Conservation (phyloP, 2,888 invertebrate species). For the Lasioglossum lativentre region DNA sequence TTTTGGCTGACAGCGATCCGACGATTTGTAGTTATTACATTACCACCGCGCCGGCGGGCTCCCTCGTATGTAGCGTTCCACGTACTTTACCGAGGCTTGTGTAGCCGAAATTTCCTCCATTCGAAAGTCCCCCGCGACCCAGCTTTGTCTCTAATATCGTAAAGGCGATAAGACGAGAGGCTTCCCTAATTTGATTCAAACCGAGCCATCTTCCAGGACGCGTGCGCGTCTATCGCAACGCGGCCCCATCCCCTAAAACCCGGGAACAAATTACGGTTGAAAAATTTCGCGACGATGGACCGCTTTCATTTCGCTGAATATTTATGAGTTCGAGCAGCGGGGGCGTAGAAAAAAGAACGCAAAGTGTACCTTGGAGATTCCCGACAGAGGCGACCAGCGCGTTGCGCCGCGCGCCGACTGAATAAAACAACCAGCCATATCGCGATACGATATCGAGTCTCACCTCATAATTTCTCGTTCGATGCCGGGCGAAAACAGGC, state of each 20-base stretch:
- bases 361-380: constrained; percentile 46
- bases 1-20: background rate
- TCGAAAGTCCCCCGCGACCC: background rate
- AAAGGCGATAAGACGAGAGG: constrained; percentile 23
- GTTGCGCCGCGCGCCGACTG: constrained; percentile 42
- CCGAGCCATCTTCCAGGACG: background rate
- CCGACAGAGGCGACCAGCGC: constrained; percentile 30
- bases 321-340: constrained; percentile 46
- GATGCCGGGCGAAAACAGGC: background rate
- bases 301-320: constrained; percentile 52
- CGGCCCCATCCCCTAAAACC: background rate
- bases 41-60: background rate
- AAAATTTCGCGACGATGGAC: constrained; percentile 29
- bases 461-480: constrained; percentile 53
- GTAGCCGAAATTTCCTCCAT: constrained; percentile 19
- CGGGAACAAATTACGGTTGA: constrained; percentile 18
- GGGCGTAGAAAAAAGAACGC: background rate
- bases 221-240: background rate
- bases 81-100: background rate
- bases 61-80: background rate
- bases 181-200: constrained; percentile 35
- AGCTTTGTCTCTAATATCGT: constrained; percentile 22
- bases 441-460: constrained; percentile 51
- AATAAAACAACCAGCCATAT: constrained; percentile 59
- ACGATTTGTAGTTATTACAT: constrained; percentile 8